phyloP scores from a whole-genome alignment of 2,888 invertebrate genomes.

The Allygus modestus region DNA sequence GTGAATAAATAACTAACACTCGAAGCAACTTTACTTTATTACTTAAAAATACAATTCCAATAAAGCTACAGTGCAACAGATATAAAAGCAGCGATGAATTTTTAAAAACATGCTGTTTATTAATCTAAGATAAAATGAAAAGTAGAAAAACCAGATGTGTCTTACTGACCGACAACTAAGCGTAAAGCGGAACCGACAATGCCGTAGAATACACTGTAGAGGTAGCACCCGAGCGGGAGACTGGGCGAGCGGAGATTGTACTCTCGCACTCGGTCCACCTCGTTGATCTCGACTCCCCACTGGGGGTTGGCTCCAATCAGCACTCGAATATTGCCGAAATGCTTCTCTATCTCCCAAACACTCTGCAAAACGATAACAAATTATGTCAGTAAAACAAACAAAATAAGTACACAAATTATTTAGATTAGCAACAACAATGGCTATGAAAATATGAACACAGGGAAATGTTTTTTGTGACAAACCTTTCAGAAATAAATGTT shows the following conservation, averaged over 20 bases:
- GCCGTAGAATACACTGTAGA: constrained; percentile 50
- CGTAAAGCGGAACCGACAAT: constrained; percentile 51
- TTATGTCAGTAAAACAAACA: background rate
- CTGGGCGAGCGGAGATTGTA: constrained; percentile 61
- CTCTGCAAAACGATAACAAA: background rate
- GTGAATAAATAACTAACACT: constrained; percentile 29
- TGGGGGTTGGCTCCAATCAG: constrained; percentile 66
- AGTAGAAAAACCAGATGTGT: background rate
- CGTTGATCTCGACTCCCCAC: constrained; percentile 60
- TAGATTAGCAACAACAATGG: no score
- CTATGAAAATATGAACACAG: no score
- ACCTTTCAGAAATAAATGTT: no score
- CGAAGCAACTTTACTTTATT: background rate
- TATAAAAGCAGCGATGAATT: background rate
- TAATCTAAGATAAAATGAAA: background rate
- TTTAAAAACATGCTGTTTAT: constrained; percentile 28
- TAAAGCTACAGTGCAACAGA: constrained; percentile 8
- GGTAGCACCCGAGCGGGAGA: constrained; percentile 63
- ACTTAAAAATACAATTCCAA: constrained; percentile 13
- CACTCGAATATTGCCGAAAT: constrained; percentile 61
- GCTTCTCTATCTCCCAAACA: constrained; percentile 30
- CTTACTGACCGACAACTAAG: constrained; percentile 60
- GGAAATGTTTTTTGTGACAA: no score
- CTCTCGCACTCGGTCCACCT: constrained; percentile 49
- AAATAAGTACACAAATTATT: no score